Evolutionary conservation across 2,113 vertebrate species (phyloP).

Genomic region (Sylvia atricapilla): DNA sequence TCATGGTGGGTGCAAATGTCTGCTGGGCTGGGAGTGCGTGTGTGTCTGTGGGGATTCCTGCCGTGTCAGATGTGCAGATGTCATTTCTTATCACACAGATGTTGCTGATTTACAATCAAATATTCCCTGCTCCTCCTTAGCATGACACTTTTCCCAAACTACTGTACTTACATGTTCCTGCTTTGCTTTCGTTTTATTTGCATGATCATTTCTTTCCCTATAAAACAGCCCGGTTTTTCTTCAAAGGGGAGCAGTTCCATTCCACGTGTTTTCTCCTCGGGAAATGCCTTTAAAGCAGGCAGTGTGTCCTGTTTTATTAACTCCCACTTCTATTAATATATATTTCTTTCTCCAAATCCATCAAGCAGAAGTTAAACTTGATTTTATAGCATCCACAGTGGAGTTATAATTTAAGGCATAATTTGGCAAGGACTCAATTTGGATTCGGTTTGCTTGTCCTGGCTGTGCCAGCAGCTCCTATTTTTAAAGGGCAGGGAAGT

Average conservation of each 20-base stretch:
- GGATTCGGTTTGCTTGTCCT: constrained; percentile 18
- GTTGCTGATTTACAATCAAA: constrained; percentile 53
- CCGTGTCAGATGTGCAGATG: background rate
- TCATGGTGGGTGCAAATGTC: background rate
- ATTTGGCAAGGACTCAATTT: constrained; percentile 46
- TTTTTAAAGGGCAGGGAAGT: constrained; percentile 53
- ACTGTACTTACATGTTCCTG: constrained; percentile 40
- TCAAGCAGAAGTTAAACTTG: constrained; percentile 60
- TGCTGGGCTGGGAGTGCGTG: background rate
- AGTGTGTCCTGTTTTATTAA: constrained; percentile 58
- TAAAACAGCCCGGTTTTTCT: background rate
- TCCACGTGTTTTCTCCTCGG: background rate
- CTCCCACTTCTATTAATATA: constrained; percentile 53
- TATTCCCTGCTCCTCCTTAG: constrained; percentile 59
- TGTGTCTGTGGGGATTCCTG: background rate
- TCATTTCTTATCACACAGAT: constrained; percentile 57
- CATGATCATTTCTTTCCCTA: background rate
- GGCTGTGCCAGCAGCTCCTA: constrained; percentile 41
- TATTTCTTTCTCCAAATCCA: constrained; percentile 57
- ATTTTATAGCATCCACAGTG: constrained; percentile 55
- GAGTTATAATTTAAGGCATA: constrained; percentile 65
- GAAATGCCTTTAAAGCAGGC: constrained; percentile 30
- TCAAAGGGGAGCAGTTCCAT: constrained; percentile 30
- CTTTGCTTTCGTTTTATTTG: constrained; percentile 6
- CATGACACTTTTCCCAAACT: constrained; percentile 57